These are phyloP conservation scores for Crocuta crocuta DNA, from an alignment of 2,113 vertebrate species.

Conservation along the genomic window DNA sequence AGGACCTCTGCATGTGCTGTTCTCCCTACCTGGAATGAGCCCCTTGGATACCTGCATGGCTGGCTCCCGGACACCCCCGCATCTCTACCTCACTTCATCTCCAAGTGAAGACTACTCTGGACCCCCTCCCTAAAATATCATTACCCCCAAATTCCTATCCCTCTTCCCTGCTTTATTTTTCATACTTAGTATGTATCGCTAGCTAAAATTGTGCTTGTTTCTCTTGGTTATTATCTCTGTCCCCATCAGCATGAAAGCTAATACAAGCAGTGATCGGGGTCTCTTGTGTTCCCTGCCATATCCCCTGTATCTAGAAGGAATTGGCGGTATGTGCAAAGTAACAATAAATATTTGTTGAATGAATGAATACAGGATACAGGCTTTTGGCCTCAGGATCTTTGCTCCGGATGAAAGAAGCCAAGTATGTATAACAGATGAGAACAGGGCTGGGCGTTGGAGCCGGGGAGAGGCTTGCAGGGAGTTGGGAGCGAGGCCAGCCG, in stretches of 20 bases:
- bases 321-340: neutral
- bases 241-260: neutral
- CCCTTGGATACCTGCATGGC: accelerated
- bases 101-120: neutral
- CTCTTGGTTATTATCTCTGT: neutral
- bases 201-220: neutral
- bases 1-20: neutral
- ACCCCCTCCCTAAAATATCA: neutral
- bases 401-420: neutral
- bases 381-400: neutral
- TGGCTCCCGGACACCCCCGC: neutral
- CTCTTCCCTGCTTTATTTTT: neutral
- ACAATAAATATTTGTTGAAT: neutral
- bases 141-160: neutral
- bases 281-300: neutral
- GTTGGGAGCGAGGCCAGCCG: accelerated
- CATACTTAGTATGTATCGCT: neutral
- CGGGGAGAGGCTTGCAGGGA: neutral
- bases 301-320: neutral
- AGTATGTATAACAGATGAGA: neutral
- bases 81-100: neutral
- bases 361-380: neutral
- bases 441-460: neutral
- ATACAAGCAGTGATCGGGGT: neutral
- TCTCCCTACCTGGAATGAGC: neutral